Evolutionary conservation across 2,113 vertebrate genomes (phyloP).

Genomic region (Solea solea): DNA sequence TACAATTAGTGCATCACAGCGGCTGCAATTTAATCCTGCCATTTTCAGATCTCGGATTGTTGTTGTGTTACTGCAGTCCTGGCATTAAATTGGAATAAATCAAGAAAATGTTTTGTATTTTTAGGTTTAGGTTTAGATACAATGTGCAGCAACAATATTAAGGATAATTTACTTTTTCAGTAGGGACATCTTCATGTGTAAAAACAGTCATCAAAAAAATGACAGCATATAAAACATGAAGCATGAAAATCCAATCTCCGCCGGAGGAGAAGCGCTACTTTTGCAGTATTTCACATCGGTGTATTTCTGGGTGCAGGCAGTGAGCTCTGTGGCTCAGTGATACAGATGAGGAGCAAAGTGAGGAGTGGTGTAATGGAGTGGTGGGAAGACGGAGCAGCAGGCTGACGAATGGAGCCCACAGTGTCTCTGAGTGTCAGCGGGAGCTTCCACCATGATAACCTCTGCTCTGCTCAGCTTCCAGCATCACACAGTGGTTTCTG

Average conservation of each 20-base stretch:
- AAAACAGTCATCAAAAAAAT: too few relatives aligned
- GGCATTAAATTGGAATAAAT: slow-evolving; percentile 2
- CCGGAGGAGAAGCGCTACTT: not conserved
- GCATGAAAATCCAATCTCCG: too few relatives aligned
- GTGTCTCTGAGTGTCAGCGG: slow-evolving; percentile 62
- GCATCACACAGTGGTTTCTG: slow-evolving; percentile 37
- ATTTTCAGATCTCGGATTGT: too few relatives aligned
- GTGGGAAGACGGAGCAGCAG: slow-evolving; percentile 64
- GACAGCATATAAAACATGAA: too few relatives aligned
- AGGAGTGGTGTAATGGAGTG: slow-evolving; percentile 75
- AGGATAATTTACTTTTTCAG: too few relatives aligned
- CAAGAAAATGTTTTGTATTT: not conserved
- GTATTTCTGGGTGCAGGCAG: slow-evolving; percentile 1
- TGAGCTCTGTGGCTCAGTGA: slow-evolving; percentile 27
- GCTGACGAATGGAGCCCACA: slow-evolving; percentile 72
- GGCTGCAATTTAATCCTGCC: too few relatives aligned
- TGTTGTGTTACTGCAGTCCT: not conserved
- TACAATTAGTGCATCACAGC: too few relatives aligned
- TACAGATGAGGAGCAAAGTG: slow-evolving; percentile 79
- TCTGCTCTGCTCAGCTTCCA: slow-evolving; percentile 67
- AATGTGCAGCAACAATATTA: too few relatives aligned
- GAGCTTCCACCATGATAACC: slow-evolving; percentile 80
- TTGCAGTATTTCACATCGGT: not conserved
- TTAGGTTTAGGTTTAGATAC: not conserved
- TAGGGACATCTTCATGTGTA: too few relatives aligned